These are phyloP conservation scores for Dynastes maya DNA, from an alignment of 2,888 invertebrate genomes.

Conservation along the genomic window DNA sequence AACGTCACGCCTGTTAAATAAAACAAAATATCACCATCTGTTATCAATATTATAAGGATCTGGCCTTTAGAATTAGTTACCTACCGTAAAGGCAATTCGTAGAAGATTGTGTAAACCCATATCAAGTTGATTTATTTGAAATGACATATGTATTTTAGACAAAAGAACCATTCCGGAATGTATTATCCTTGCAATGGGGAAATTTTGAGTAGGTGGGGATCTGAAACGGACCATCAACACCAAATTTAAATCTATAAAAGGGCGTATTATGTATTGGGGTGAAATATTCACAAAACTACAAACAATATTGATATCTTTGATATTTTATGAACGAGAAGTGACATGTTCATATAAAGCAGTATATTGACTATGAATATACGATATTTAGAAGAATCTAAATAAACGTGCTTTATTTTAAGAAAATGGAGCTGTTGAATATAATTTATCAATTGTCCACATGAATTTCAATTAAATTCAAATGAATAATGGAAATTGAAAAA, in stretches of 20 bases:
- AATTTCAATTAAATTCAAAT: conserved; percentile 15
- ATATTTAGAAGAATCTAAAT: too few relatives aligned
- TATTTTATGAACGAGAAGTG: not conserved
- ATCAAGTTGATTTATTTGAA: conserved; percentile 36
- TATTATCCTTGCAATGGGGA: conserved; percentile 27
- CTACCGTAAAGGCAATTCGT: not conserved
- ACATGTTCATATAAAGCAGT: too few relatives aligned
- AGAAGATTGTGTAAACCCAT: conserved; percentile 31
- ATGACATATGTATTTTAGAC: conserved; percentile 34
- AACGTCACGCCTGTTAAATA: not conserved
- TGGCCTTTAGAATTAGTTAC: conserved; percentile 12
- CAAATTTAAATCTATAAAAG: conserved; percentile 20
- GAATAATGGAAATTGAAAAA: not conserved
- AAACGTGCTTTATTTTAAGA: too few relatives aligned
- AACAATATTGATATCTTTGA: not conserved
- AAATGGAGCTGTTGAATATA: not conserved
- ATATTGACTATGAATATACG: too few relatives aligned
- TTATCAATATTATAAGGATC: conserved; percentile 14
- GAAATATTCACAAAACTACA: not conserved
- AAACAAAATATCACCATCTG: conserved; percentile 6
- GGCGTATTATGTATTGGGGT: not conserved
- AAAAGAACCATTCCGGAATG: conserved; percentile 23
- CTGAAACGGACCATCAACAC: not conserved
- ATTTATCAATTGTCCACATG: not conserved
- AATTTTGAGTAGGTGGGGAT: not conserved